Evolutionary conservation across 2,113 vertebrate genomes (phyloP).

Genomic region (Penelope pileata): DNA sequence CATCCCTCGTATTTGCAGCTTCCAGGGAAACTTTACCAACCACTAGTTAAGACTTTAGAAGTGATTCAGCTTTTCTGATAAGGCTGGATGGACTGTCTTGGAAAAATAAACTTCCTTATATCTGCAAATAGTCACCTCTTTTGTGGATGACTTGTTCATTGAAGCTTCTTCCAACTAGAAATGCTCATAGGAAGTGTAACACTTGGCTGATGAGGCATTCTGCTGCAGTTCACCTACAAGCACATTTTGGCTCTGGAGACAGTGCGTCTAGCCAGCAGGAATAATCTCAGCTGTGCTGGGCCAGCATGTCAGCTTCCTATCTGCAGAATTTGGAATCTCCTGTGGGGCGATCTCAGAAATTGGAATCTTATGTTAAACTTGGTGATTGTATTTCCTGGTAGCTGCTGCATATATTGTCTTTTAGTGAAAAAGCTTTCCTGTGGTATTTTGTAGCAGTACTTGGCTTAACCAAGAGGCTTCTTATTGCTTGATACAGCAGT

Average conservation of each 20-base stretch:
- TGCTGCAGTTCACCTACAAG: conserved; percentile 49
- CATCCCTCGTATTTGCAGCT: not conserved
- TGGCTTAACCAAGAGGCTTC: not conserved
- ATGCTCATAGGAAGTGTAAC: conserved; percentile 51
- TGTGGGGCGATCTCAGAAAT: not conserved
- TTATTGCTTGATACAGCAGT: conserved; percentile 2
- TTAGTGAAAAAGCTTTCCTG: conserved; percentile 18
- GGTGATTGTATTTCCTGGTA: conserved; percentile 35
- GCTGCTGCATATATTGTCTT: conserved; percentile 13
- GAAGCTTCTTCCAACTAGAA: not conserved
- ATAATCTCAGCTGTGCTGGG: not conserved
- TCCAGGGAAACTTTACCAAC: not conserved
- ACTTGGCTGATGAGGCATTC: conserved; percentile 43
- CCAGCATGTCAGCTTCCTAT: conserved; percentile 42
- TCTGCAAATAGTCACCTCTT: not conserved
- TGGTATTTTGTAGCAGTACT: conserved; percentile 8
- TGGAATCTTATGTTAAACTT: conserved; percentile 10
- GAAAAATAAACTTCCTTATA: conserved; percentile 7
- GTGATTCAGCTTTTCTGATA: conserved; percentile 11
- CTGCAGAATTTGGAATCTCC: conserved; percentile 4
- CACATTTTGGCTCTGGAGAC: conserved; percentile 52
- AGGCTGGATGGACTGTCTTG: not conserved
- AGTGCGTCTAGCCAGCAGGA: conserved; percentile 53
- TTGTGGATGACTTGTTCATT: not conserved
- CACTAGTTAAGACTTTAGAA: not conserved